Conservation (phyloP, 1,140 invertebrate genomes). For the Neuroterus valhalla region DNA sequence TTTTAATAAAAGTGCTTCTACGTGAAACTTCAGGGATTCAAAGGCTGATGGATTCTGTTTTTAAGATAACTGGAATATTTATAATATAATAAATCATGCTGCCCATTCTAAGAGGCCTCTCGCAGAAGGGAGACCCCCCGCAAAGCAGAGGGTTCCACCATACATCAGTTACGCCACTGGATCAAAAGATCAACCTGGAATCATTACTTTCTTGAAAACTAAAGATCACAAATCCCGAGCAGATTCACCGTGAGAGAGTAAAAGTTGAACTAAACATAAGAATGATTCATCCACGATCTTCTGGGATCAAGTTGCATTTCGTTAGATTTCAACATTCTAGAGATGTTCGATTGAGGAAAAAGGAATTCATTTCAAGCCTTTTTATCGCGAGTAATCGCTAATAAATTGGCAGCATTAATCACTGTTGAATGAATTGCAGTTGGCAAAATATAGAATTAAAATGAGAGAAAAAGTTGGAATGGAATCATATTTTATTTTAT, state of each 20-base stretch:
- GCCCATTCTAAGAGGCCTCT: no score
- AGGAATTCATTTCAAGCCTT: not conserved
- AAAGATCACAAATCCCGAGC: constrained; percentile 24
- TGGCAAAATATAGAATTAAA: not conserved
- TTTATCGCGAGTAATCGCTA: constrained; percentile 6
- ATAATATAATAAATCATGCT: no score
- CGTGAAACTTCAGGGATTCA: no score
- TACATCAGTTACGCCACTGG: no score
- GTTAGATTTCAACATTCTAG: constrained; percentile 20
- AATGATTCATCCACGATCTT: constrained; percentile 19
- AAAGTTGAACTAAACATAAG: not conserved
- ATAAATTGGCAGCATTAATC: constrained; percentile 19
- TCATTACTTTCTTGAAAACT: constrained; percentile 14
- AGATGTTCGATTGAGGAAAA: not conserved
- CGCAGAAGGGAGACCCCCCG: no score
- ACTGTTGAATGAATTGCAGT: not conserved
- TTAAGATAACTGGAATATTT: no score
- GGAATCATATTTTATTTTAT: no score
- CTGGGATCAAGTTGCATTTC: constrained; percentile 19
- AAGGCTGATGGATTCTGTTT: no score
- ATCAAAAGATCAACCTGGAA: constrained; percentile 13
- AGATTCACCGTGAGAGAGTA: constrained; percentile 30
- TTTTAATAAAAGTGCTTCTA: no score
- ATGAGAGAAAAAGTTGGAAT: not conserved
- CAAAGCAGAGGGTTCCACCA: no score